Base-by-base conservation (phyloP, 2,888 invertebrate species). In the Pristionchus entomophagus region DNA sequence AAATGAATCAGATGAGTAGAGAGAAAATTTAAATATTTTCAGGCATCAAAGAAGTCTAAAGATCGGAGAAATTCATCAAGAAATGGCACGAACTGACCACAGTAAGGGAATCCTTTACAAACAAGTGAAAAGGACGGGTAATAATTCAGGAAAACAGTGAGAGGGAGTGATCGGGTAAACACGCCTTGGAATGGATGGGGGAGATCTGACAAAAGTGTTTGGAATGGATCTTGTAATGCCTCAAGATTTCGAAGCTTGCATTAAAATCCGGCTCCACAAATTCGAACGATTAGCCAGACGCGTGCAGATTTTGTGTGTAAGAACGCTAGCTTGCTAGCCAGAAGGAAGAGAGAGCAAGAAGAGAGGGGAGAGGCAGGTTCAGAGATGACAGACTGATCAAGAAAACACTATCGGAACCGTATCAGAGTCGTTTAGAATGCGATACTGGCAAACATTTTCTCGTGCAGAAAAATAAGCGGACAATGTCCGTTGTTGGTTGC, bases 261-360 rank as follows among this genome's bases (percentile, higher is more conserved):
- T 22, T 22, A 22, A 56, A 22, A 56, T 56, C 69, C 38, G 69
- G 32, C 29, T 62, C 8, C 45, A 45, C 8, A 45, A 45, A 45
- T 10, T 10, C 6, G 45, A 14, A 45, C 45, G 45, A 14, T 29
- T 65, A 2, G 65, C 65, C 65, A 65, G 35, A 65, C 35, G 32
- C 35, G 32, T 32, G 65, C 35, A 35, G 65, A 38, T 73, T 73
- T 73, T 45, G 41, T 41, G 65, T 73, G 73, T 45, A 73, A 73
- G 41, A 73, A 73, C 73, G 73, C 29, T 19, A 69, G n/a, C 38
- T 69, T 22, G 41, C 45, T 14, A 32, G 17, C 69, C 38, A 69
- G 69, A 41, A 41, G 65, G 65, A 65, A 45, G 73, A 41, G 41
- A 73, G 73, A 73, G 41, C 26, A 73, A 22, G 73, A 41, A 73